A percentile compares a stretch with the other conserved stretches of the same genome.
These are phyloP conservation scores for Ectemnius continuus DNA, from an alignment of 2,888 invertebrate genomes.

Conservation along the genomic window DNA sequence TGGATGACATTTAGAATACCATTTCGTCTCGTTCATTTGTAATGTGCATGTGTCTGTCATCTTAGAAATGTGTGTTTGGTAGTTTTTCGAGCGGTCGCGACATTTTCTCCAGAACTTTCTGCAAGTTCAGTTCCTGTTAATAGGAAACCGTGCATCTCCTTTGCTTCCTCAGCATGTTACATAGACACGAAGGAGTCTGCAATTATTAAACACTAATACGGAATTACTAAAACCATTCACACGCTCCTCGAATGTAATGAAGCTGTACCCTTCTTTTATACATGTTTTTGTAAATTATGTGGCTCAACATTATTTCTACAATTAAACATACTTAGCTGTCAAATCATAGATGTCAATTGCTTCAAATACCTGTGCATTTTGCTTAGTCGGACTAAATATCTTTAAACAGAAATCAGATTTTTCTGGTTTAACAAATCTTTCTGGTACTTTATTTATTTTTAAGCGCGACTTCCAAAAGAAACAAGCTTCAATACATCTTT, in stretches of 20 bases:
- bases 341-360: neutral
- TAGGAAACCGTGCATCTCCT: too few relatives aligned
- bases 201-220: neutral
- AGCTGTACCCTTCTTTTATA: conserved; percentile 23
- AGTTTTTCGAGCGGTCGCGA: conserved; percentile 4
- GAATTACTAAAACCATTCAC: neutral
- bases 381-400: conserved; percentile 30
- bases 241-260: neutral
- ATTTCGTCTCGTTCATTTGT: neutral
- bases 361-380: neutral
- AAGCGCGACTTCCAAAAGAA: too few relatives aligned
- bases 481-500: too few relatives aligned
- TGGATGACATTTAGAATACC: neutral
- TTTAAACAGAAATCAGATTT: neutral
- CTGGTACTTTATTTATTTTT: too few relatives aligned
- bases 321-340: conserved; percentile 3
- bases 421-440: too few relatives aligned
- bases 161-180: conserved; percentile 19
- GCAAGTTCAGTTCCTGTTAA: neutral
- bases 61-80: conserved; percentile 1
- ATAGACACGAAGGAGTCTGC: too few relatives aligned
- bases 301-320: conserved; percentile 9
- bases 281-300: conserved; percentile 23
- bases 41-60: neutral
- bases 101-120: conserved; percentile 6